Base-by-base conservation (phyloP, 1,140 invertebrate genomes). In the Olivierus martensii region DNA sequence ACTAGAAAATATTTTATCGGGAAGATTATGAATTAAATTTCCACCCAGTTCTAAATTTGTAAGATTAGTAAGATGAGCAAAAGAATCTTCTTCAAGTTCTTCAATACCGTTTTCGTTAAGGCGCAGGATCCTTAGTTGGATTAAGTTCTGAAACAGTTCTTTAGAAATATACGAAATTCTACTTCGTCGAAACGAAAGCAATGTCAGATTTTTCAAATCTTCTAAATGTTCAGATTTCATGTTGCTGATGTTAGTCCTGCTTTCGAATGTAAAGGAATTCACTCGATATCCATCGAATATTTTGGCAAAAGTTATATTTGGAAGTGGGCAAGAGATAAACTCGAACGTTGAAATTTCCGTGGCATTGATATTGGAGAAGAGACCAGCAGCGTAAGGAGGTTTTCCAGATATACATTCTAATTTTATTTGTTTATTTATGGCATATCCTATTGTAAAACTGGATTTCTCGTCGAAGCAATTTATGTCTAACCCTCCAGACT, bases 311-410 rank as follows among this genome's bases (percentile, higher is more conserved):
- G 50, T 36, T 39, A 21, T 14, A 39, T 45, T 52, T 46, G 55
- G 55, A 14, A 52, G 17, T 6, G 55, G 45, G 18, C 55, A 56
- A 3, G 34, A 18, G 11, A 46, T 44, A 35, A 56, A 56, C 3
- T 14, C 18, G 19, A 52, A 56, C 5, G 14, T 36, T 12, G 39
- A 6, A 12, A 56, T 46, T 14, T 49, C 36, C 4, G 19, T 28
- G 9, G 28, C 9, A 28, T 28, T 28, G 4, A 28, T 28, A 28
- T 28, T 28, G 4, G 4, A 6, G 9, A 28, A 28, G 9, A 28
- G 28, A 28, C 4, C 28, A 28, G 28, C 4, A 28, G 28, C 28
- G 28, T 28, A 28, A 28, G 28, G 28, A 28, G 28, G 28, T 28
- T 28, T 4, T 28, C 4, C 4, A 28, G 28, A 6, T 9, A 28